Evolutionary conservation across 2,888 invertebrate genomes (phyloP), one percentile per base, ranked within the genome.

Genomic region (Bruchidius siliquastri): DNA sequence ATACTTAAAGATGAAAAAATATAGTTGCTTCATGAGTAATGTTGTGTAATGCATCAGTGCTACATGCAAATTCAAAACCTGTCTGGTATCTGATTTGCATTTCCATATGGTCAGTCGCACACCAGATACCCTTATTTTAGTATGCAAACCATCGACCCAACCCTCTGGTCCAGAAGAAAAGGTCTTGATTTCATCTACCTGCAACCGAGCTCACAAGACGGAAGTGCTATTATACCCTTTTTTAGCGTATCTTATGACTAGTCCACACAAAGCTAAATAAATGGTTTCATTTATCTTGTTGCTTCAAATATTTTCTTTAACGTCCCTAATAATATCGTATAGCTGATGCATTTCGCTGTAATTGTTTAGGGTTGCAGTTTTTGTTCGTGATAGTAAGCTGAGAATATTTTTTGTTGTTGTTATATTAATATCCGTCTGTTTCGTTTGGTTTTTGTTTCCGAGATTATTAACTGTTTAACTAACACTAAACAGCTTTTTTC

Each of bases 261-360:
- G n/a, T n/a, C n/a, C n/a, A n/a, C n/a, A n/a, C 21, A 77, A 74
- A 75, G 74, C 73, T 67, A 72, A 78, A 80, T 80, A 78, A 79
- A 79, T 78, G 78, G 76, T 79, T 75, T 76, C 76, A 79, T 80
- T 79, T 77, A 78, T 80, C 79, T 77, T 73, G 71, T 68, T 66
- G 72, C 73, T 72, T 74, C 72, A 73, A 74, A 49, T 49, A 49
- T 49, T 49, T 49, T 49, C 49, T 49, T 18, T 49, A 8, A 3
- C 77, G 71, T 75, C 76, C 75, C 75, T 76, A 75, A 76, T 77
- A 75, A 74, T 72, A 74, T 73, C 70, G 73, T 72, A 74, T 73
- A 76, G 75, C 76, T 75, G 72, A 76, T 79, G 77, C 77, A 76
- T 20, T 74, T 71, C 72, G 1, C 49, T 70, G 69, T 71, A 67